phyloP scores from a whole-genome alignment of 2,113 vertebrate genomes.

The Hirundichthys speculiger region DNA sequence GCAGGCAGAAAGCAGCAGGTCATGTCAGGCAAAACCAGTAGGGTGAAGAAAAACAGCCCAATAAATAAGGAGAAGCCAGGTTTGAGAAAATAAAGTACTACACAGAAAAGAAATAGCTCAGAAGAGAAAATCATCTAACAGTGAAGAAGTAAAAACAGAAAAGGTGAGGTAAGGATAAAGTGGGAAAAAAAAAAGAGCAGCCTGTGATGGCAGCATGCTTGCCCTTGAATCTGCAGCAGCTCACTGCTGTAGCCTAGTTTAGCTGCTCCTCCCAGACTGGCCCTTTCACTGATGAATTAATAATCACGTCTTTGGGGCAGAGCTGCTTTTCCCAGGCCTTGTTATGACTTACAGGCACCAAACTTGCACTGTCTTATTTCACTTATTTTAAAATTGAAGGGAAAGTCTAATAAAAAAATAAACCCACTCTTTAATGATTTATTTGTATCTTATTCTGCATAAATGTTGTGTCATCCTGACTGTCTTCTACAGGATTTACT shows the following conservation, averaged over 20 bases:
- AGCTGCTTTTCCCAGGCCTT: slow-evolving; percentile 31
- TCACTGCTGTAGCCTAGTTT: slow-evolving; percentile 45
- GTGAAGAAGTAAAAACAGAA: slow-evolving; percentile 10
- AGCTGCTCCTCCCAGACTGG: slow-evolving; percentile 25
- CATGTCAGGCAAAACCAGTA: too few species aligned
- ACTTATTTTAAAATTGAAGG: slow-evolving; percentile 5
- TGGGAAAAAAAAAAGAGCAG: not conserved
- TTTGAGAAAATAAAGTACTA: not conserved
- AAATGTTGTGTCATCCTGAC: too few species aligned
- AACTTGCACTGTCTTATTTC: slow-evolving; percentile 5
- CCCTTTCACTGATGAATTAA: slow-evolving; percentile 59
- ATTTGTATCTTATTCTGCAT: not conserved
- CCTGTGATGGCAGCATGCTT: slow-evolving; percentile 8
- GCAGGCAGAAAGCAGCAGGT: not conserved
- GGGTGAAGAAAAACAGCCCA: too few species aligned
- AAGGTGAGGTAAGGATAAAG: slow-evolving; percentile 1
- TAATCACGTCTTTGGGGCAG: slow-evolving; percentile 56
- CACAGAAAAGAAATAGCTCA: not conserved
- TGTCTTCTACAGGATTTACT: not conserved
- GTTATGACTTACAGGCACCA: slow-evolving; percentile 18
- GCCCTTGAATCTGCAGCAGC: slow-evolving; percentile 46
- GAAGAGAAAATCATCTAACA: slow-evolving; percentile 6
- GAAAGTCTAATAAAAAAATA: not conserved
- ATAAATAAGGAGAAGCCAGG: not conserved
- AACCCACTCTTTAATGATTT: not conserved